These are phyloP conservation scores for Haemorhous mexicanus DNA, from an alignment of 2,113 vertebrate species.

Conservation along the genomic window DNA sequence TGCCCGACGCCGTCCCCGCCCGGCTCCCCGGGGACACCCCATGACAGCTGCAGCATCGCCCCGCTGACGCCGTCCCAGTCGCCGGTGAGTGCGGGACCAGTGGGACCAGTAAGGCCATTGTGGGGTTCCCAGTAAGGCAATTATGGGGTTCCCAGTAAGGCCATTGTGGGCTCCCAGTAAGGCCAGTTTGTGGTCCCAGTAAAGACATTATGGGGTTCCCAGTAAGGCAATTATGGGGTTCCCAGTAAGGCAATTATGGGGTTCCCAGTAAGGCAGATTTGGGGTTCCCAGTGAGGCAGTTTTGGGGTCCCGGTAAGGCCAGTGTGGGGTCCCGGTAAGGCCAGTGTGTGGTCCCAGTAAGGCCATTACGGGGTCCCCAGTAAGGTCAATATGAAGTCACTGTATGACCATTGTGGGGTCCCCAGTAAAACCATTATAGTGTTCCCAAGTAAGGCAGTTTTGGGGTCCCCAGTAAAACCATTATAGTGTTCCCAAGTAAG, in stretches of 20 bases:
- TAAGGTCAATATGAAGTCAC: too few species aligned
- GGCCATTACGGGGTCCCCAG: rapidly evolving
- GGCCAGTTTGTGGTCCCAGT: too few species aligned
- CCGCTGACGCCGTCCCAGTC: slow-evolving; percentile 89
- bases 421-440: not conserved
- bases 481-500: too few species aligned
- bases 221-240: rapidly evolving
- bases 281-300: not conserved
- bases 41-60: slow-evolving; percentile 87
- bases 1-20: slow-evolving; percentile 73
- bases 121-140: not conserved
- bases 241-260: not conserved
- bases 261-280: not conserved
- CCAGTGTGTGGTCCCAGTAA: not conserved
- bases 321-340: not conserved
- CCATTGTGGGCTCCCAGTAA: too few species aligned
- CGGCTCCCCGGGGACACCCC: slow-evolving; percentile 63
- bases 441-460: not conserved
- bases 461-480: too few species aligned
- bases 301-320: not conserved
- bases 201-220: too few species aligned
- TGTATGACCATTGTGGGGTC: rapidly evolving
- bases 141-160: not conserved
- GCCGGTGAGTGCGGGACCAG: slow-evolving; percentile 73
- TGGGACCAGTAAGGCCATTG: rapidly evolving